phyloP scores from a whole-genome alignment of 2,888 invertebrate genomes.

The Caenorhabditis sinica region DNA sequence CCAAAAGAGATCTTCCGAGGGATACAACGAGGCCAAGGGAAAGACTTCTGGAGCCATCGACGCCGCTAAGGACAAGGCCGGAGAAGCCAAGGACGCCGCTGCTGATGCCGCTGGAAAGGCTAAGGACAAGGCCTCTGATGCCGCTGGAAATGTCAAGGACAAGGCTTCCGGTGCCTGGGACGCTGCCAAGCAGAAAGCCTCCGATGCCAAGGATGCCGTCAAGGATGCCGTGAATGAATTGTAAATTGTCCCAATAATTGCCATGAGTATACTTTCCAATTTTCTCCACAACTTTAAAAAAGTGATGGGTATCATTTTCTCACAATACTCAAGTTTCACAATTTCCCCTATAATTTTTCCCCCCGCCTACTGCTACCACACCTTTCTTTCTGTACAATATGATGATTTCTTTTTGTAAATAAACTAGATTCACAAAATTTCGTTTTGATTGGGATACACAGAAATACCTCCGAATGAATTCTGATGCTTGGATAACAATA shows the following conservation, averaged over 20 bases:
- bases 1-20: slow-evolving; percentile 22
- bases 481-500: too few species aligned
- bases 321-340: slow-evolving; percentile 8
- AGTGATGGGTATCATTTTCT: slow-evolving; percentile 26
- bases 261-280: slow-evolving; percentile 4
- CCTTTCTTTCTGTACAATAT: slow-evolving; percentile 28
- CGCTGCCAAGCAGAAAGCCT: slow-evolving; percentile 39
- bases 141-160: slow-evolving; percentile 30
- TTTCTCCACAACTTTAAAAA: slow-evolving; percentile 22
- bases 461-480: too few species aligned
- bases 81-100: slow-evolving; percentile 17
- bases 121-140: slow-evolving; percentile 32
- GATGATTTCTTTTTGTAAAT: slow-evolving; percentile 18
- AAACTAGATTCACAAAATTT: slow-evolving; percentile 17
- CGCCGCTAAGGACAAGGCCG: slow-evolving; percentile 19
- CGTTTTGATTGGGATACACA: background rate
- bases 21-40: slow-evolving; percentile 1
- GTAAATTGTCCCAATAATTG: slow-evolving; percentile 19
- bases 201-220: slow-evolving; percentile 42
- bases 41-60: slow-evolving; percentile 13
- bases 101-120: slow-evolving; percentile 17
- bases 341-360: background rate
- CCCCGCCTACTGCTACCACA: background rate
- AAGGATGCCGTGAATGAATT: slow-evolving; percentile 31
- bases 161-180: slow-evolving; percentile 41